phyloP scores from a whole-genome alignment of 1,140 invertebrate species.

The Sminthurides bifidus region DNA sequence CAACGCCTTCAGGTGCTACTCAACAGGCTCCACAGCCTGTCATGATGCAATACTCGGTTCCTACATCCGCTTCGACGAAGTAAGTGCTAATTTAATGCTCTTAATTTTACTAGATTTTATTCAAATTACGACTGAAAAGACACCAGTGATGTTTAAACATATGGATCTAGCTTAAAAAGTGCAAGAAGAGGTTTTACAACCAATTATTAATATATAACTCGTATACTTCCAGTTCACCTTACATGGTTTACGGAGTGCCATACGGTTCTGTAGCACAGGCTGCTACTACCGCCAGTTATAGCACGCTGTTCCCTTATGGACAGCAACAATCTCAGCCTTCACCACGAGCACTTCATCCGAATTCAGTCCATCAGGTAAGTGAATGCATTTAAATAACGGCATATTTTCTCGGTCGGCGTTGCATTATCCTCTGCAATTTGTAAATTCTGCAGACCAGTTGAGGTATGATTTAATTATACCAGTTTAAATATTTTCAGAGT shows the following conservation, averaged over 20 bases:
- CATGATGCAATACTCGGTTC: slow-evolving; percentile 9
- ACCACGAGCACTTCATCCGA: not conserved
- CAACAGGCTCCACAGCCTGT: not conserved
- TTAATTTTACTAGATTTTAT: not conserved
- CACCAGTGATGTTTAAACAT: too few relatives aligned
- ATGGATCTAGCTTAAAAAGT: too few relatives aligned
- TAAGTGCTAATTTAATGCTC: not conserved
- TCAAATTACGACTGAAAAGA: too few relatives aligned
- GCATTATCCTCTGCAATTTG: too few relatives aligned
- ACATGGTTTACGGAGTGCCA: slow-evolving; percentile 4
- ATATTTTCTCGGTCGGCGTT: too few relatives aligned
- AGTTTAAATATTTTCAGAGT: too few relatives aligned
- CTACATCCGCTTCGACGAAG: not conserved
- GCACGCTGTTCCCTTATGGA: not conserved
- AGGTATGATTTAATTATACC: too few relatives aligned
- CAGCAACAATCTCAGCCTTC: not conserved
- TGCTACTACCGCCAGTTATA: not conserved
- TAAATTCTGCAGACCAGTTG: too few relatives aligned
- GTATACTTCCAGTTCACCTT: slow-evolving; percentile 3
- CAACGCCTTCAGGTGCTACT: not conserved
- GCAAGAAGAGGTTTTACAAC: too few relatives aligned
- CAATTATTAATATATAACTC: too few relatives aligned
- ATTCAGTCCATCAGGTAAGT: slow-evolving; percentile 4
- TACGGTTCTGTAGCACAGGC: not conserved
- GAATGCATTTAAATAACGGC: not conserved